These are phyloP conservation scores for Rhingia campestris DNA, from an alignment of 2,888 invertebrate genomes.

Conservation along the genomic window DNA sequence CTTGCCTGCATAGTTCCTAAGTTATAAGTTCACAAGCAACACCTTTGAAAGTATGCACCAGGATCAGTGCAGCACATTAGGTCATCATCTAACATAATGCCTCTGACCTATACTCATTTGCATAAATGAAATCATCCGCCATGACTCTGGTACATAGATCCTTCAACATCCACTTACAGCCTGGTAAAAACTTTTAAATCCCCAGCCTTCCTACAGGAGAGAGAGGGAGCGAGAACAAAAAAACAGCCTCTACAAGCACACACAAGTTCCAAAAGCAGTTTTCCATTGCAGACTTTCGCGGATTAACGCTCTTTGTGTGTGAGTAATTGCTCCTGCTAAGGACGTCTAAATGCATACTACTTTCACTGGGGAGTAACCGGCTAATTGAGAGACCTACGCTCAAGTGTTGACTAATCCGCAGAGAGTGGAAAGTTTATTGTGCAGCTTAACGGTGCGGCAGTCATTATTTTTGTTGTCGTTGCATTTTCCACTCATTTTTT, in stretches of 20 bases:
- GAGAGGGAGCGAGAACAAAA: conserved; percentile 1
- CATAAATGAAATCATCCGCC: conserved; percentile 8
- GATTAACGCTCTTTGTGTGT: conserved; percentile 69
- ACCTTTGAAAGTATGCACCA: background rate
- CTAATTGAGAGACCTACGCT: conserved; percentile 68
- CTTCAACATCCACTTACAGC: background rate
- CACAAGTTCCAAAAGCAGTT: conserved; percentile 42
- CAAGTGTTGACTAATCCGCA: conserved; percentile 70
- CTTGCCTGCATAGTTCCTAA: background rate
- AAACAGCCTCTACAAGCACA: conserved; percentile 30
- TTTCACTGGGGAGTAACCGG: conserved; percentile 41
- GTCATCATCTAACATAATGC: background rate
- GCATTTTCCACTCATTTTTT: background rate
- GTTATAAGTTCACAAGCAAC: background rate
- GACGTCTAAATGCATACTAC: conserved; percentile 53
- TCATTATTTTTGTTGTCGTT: conserved; percentile 28
- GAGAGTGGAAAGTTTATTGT: conserved; percentile 70
- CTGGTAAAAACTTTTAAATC: conserved; percentile 20
- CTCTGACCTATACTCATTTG: conserved; percentile 15
- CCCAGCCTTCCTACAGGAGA: conserved; percentile 20
- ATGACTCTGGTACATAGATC: background rate
- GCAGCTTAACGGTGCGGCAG: conserved; percentile 64
- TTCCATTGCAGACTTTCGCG: conserved; percentile 68
- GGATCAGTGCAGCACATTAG: background rate
- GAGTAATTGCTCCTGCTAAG: conserved; percentile 67